Percentiles rank a stretch among this genome's conserved stretches.
Conservation (phyloP, 1,140 invertebrate genomes). For the Maniola jurtina region DNA sequence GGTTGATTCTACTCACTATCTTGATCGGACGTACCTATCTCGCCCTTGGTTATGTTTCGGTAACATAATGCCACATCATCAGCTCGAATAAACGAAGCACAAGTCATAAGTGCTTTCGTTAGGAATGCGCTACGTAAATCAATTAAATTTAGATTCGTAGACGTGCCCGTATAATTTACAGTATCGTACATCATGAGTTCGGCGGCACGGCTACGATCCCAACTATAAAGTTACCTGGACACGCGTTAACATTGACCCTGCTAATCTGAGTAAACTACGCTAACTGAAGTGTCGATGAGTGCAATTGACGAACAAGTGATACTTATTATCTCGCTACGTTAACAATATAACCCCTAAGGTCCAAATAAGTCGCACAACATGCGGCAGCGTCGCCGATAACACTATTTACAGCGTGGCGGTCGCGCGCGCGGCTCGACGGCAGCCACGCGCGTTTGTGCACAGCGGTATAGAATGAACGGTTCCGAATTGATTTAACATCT, state of each 20-base stretch:
- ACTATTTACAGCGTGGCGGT: conserved; percentile 41
- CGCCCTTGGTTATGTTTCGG: background rate
- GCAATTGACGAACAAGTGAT: conserved; percentile 78
- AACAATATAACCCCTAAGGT: conserved; percentile 68
- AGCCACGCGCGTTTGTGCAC: conserved; percentile 60
- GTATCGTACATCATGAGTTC: background rate
- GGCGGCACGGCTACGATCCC: background rate
- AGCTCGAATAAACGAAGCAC: background rate
- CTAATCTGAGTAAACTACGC: conserved; percentile 59
- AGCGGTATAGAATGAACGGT: conserved; percentile 65
- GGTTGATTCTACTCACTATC: background rate
- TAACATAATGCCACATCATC: background rate
- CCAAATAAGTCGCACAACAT: conserved; percentile 53
- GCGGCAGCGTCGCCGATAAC: conserved; percentile 54
- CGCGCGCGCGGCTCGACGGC: conserved; percentile 5
- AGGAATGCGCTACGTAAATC: conserved; percentile 12
- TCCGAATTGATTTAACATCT: conserved; percentile 62
- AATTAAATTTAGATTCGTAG: background rate
- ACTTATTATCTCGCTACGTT: conserved; percentile 71
- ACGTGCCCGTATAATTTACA: background rate
- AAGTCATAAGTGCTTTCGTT: background rate
- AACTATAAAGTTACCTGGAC: conserved; percentile 7
- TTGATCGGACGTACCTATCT: background rate
- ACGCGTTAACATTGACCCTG: conserved; percentile 20
- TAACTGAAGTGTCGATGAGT: conserved; percentile 70